Evolutionary conservation across 2,797 vertebrate genomes (phyloP).

Genomic region (Erethizon dorsatum): DNA sequence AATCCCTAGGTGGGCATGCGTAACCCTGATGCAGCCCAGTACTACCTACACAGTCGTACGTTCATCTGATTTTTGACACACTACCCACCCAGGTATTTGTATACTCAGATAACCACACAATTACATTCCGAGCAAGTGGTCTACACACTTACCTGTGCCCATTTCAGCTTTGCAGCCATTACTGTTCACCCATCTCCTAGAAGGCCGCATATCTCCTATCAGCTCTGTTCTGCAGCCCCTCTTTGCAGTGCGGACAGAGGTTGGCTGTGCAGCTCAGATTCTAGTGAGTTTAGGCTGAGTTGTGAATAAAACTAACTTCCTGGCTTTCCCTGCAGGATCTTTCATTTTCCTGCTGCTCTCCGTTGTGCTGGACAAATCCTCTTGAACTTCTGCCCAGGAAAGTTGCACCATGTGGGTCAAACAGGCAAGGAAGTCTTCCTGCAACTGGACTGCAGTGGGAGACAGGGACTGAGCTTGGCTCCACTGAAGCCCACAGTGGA

Average conservation of each 20-base stretch:
- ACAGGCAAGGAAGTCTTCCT: not conserved
- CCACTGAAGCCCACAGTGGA: not conserved
- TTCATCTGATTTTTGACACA: too few species aligned
- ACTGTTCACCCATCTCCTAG: not conserved
- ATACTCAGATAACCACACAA: too few species aligned
- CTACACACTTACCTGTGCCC: not conserved
- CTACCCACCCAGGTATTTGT: not conserved
- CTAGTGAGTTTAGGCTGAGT: not conserved
- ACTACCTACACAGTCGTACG: too few species aligned
- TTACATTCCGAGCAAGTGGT: fast-evolving
- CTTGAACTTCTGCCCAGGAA: not conserved
- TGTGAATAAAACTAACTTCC: not conserved
- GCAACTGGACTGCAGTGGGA: fast-evolving
- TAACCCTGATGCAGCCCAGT: not conserved
- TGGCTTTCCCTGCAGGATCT: not conserved
- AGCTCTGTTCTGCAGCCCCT: too few species aligned
- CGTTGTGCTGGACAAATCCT: too few species aligned
- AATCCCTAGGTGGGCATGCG: not conserved
- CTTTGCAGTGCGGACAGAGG: not conserved
- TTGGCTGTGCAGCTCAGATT: fast-evolving
- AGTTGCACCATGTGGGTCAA: too few species aligned
- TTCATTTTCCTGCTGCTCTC: not conserved
- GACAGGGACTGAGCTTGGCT: not conserved
- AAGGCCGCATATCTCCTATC: fast-evolving
- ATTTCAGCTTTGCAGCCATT: fast-evolving